Evolutionary conservation across 2,113 vertebrate species (phyloP).

Genomic region (Trematomus loennbergii): DNA sequence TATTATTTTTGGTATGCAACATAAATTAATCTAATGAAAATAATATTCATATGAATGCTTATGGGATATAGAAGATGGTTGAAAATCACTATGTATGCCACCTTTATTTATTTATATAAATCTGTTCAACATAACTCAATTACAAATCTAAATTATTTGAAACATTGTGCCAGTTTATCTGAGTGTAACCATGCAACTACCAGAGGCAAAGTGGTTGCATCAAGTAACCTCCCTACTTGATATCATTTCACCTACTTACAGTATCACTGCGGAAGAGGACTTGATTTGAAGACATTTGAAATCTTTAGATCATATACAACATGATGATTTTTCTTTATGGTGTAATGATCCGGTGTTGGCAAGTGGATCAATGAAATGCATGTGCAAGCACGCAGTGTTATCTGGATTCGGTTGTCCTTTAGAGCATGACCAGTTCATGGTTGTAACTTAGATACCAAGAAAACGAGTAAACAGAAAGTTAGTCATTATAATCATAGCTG

Average conservation of each 20-base stretch:
- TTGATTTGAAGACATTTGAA: too few relatives aligned
- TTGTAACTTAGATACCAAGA: slow-evolving; percentile 58
- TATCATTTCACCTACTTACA: background rate
- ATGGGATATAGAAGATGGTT: background rate
- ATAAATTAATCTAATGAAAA: background rate
- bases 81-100: background rate
- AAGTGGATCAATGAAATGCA: slow-evolving; percentile 44
- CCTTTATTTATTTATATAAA: background rate
- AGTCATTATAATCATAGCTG: slow-evolving; percentile 69
- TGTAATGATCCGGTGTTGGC: slow-evolving; percentile 18
- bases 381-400: slow-evolving; percentile 51
- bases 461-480: slow-evolving; percentile 75
- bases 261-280: too few relatives aligned
- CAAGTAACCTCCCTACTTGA: background rate
- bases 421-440: slow-evolving; percentile 70
- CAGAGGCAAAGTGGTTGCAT: background rate
- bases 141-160: background rate
- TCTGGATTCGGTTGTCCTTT: slow-evolving; percentile 67
- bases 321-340: background rate
- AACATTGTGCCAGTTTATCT: background rate
- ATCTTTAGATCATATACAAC: background rate
- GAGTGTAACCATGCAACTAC: background rate
- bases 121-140: background rate
- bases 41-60: background rate
- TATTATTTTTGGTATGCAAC: background rate